Base-by-base conservation (phyloP, 1,140 invertebrate species). In the Phocides pigmalion region DNA sequence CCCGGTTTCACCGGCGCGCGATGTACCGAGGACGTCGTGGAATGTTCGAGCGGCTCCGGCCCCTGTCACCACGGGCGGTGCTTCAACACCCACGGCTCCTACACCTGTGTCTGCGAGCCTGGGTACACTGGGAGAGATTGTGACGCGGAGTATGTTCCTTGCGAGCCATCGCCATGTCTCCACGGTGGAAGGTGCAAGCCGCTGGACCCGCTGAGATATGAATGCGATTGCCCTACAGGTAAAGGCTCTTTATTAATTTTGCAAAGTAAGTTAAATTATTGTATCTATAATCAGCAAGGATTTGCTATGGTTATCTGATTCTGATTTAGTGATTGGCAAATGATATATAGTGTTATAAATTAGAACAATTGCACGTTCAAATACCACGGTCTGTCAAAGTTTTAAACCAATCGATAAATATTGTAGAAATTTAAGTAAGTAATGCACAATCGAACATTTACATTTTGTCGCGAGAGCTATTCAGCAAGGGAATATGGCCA, bases 101-200 rank as follows among this genome's bases (percentile, higher is more conserved):
- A 98, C 92, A 96, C 96, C 94, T 98, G 98, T 88, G 95, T 96
- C 70, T 98, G 98, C 90, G 93, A 96, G 68, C 95, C 94, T 68
- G 97, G 97, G 66, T 98, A 96, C 84, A 98, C 97, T 1, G 97
- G 97, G 9, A 94, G 96, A 79, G 96, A 98, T 89, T 98, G 97
- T 92, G 97, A 98, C 86, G 96, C 93, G 80, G 95, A 96, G 70
- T 98, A 98, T 84, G 95, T 98, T 63, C 97, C 97, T 0, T 98
- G 97, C 87, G 94, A 97, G 73, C 97, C 97, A 3, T 97, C 95
- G 46, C 96, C 97, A 1, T 98, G 98, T 87, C 90, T 94, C 73
- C 98, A 99, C 89, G 97, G 96, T 44, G 98, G 97, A 66, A 93
- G 93, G 16, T 99, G 98, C 91, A 93, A 93, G 46, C 93, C 94